Percentiles rank a stretch among this genome's conserved stretches.
Conservation (phyloP, 2,888 invertebrate genomes). For the Callosobruchus maculatus region DNA sequence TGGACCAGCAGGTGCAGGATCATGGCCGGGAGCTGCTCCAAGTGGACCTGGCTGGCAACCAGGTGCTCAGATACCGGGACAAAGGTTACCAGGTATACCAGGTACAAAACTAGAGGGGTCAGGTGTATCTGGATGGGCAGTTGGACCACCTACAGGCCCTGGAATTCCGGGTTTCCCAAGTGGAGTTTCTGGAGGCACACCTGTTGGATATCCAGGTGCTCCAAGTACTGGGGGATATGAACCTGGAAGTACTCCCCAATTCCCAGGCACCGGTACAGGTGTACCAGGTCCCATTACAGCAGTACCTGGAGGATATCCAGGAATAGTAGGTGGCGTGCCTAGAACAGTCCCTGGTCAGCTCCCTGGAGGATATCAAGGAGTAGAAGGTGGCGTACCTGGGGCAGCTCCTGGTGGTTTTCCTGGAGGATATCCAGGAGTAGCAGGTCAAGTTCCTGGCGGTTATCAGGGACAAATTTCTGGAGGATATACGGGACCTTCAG, state of each 20-base stretch:
- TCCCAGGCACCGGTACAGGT: no score
- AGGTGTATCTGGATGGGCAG: no score
- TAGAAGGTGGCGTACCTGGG: constrained; percentile 3
- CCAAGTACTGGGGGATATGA: constrained; percentile 3
- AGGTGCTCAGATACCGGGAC: constrained; percentile 5
- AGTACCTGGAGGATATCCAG: no score
- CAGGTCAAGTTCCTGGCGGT: no score
- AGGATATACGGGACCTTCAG: not conserved
- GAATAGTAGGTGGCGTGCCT: no score
- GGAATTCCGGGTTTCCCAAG: not conserved
- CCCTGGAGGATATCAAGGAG: not conserved
- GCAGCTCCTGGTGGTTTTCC: not conserved
- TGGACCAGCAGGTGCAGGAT: no score
- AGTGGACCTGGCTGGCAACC: not conserved
- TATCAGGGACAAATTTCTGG: not conserved
- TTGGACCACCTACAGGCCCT: not conserved
- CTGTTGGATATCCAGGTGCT: not conserved
- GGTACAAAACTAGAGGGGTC: no score
- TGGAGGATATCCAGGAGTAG: constrained; percentile 8
- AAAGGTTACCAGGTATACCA: constrained; percentile 6
- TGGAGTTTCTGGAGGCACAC: not conserved
- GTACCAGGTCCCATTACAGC: no score
- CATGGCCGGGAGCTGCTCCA: not conserved
- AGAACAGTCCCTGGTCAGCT: not conserved
- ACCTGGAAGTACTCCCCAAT: no score